These are phyloP conservation scores for Phoxinus dragarum DNA, from an alignment of 2,797 vertebrate genomes.

Conservation along the genomic window DNA sequence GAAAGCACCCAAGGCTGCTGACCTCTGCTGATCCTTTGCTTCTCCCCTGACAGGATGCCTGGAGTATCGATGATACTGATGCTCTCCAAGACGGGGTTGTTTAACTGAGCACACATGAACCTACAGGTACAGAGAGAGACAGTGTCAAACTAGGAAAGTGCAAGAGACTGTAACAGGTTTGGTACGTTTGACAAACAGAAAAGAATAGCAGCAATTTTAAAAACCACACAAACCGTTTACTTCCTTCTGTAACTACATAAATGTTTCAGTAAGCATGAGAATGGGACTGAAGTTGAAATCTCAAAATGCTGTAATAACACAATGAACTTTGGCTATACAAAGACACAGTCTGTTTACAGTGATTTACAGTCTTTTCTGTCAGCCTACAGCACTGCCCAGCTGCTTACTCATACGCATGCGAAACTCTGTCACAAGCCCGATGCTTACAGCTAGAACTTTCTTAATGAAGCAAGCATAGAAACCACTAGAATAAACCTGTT, in stretches of 20 bases:
- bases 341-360: slow-evolving; percentile 66
- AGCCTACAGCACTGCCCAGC: slow-evolving; percentile 47
- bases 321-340: slow-evolving; percentile 57
- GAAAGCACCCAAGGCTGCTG: slow-evolving; percentile 29
- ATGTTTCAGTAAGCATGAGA: neutral
- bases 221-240: neutral
- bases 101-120: slow-evolving; percentile 93
- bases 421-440: slow-evolving; percentile 54
- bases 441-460: slow-evolving; percentile 43
- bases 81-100: slow-evolving; percentile 92
- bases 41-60: slow-evolving; percentile 87
- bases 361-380: slow-evolving; percentile 47
- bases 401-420: slow-evolving; percentile 61
- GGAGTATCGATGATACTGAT: slow-evolving; percentile 96
- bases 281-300: neutral
- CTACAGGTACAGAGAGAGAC: slow-evolving; percentile 66
- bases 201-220: neutral
- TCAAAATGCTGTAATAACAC: neutral
- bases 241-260: neutral
- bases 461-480: slow-evolving; percentile 10
- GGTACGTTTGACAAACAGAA: neutral
- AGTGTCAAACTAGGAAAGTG: slow-evolving; percentile 7
- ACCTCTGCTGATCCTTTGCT: slow-evolving; percentile 86
- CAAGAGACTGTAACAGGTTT: slow-evolving; percentile 53
- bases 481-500: neutral